Base-by-base conservation (phyloP, 2,888 invertebrate species). In the Calliopum simillimum region DNA sequence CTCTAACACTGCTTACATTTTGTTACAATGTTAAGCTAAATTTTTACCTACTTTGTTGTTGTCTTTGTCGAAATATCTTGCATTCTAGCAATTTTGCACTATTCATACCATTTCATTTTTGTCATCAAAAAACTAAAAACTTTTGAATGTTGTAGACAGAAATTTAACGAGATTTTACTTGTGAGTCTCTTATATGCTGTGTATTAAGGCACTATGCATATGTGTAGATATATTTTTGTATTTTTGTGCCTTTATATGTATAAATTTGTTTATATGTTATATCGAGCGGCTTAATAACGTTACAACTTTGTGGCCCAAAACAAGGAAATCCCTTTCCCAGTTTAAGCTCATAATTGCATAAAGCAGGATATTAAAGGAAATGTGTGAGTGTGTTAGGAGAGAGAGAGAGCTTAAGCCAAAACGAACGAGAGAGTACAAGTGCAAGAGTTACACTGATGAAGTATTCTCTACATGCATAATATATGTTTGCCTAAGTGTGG, bases 291-390 rank as follows among this genome's bases (percentile, higher is more conserved):
- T 64, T 64, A 53, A 51, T 51, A 64, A 46, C 68, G 71, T 53
- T 56, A 66, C 68, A 66, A 63, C 72, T 73, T 71, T 71, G 73
- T 70, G 73, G 73, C 69, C 63, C 69, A 69, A 72, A 73, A 71
- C 71, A 73, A 59, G 68, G 65, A 74, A 72, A 73, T 72, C 68
- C 71, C 61, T 74, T 63, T 68, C 41, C 25, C 61, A 61, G 44
- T 14, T 47, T 61, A 47, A 43, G 46, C 46, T 59, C 59, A 59
- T 59, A 59, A 59, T 59, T 59, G 33, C 12, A 43, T 59, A 19
- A 41, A 59, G 53, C 43, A 44, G 6, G 62, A 46, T 14, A n/a
- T 16, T 33, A 33, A 43, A 23, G n/a, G 23, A 19, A 23, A 56
- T n/a, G 12, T 33, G 4, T 51, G 16, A 51, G 51, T 19, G 12